These are phyloP conservation scores for Indri indri DNA, from an alignment of 2,113 vertebrate genomes.

Conservation along the genomic window DNA sequence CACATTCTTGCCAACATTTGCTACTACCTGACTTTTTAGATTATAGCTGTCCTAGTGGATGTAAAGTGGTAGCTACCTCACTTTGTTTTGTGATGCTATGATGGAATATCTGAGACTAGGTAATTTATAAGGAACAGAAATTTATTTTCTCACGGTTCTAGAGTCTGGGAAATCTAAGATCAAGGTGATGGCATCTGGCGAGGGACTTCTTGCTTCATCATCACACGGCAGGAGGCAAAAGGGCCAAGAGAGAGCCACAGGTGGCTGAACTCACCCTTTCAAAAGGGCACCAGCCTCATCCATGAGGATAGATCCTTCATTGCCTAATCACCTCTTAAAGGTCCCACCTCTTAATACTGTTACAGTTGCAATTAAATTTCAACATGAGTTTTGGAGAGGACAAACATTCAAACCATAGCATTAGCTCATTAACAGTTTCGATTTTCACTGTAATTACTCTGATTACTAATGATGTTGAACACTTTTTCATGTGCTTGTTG, in stretches of 20 bases:
- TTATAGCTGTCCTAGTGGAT: neutral
- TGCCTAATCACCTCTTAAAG: neutral
- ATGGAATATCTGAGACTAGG: neutral
- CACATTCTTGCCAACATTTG: neutral
- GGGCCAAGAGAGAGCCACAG: neutral
- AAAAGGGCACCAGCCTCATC: neutral
- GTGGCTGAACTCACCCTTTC: neutral
- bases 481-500: neutral
- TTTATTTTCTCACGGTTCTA: neutral
- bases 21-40: neutral
- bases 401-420: too few relatives aligned
- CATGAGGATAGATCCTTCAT: neutral
- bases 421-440: neutral
- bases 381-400: neutral
- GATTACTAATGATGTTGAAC: neutral
- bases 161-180: neutral
- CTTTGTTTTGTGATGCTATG: neutral
- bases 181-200: neutral
- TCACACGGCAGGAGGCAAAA: neutral
- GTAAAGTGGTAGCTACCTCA: neutral
- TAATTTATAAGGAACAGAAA: neutral
- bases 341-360: neutral
- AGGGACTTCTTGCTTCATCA: neutral
- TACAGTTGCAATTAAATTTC: neutral
- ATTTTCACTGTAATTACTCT: neutral